Evolutionary conservation across 2,113 vertebrate species (phyloP).

Genomic region (Oncorhynchus kisutch): DNA sequence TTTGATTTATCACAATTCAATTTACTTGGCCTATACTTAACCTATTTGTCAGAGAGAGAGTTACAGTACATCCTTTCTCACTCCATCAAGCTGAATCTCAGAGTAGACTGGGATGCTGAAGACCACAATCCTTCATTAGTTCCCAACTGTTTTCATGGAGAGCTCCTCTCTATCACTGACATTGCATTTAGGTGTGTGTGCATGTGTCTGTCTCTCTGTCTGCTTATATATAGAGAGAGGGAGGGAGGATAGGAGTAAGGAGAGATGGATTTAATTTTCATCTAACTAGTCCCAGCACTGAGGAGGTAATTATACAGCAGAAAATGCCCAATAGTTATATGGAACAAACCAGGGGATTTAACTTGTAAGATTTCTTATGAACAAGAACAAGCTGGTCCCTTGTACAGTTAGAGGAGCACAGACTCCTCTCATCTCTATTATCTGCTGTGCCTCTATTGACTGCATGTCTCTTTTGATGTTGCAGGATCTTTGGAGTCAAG

Average conservation of each 20-base stretch:
- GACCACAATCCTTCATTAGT: conserved; percentile 20
- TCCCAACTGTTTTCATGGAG: conserved; percentile 18
- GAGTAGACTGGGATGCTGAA: conserved; percentile 15
- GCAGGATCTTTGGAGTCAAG: conserved; percentile 64
- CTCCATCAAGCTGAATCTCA: conserved; percentile 28
- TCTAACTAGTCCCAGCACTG: neutral
- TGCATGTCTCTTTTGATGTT: conserved; percentile 67
- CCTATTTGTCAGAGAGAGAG: no score
- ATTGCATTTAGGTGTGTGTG: no score
- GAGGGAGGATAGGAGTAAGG: neutral
- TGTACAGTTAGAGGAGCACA: neutral
- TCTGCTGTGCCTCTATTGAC: conserved; percentile 38
- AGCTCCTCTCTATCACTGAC: neutral
- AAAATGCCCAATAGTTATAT: conserved; percentile 33
- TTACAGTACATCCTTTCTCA: neutral
- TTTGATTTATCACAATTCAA: neutral
- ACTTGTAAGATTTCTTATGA: conserved; percentile 24
- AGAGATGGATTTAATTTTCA: neutral
- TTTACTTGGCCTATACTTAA: neutral
- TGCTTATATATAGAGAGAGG: no score
- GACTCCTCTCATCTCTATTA: conserved; percentile 13
- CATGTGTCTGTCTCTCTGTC: no score
- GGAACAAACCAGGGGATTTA: conserved; percentile 21
- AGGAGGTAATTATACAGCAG: conserved; percentile 31
- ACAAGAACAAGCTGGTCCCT: conserved; percentile 4